These are phyloP conservation scores for Helicoverpa assulta DNA, from an alignment of 2,888 invertebrate species.

Conservation along the genomic window DNA sequence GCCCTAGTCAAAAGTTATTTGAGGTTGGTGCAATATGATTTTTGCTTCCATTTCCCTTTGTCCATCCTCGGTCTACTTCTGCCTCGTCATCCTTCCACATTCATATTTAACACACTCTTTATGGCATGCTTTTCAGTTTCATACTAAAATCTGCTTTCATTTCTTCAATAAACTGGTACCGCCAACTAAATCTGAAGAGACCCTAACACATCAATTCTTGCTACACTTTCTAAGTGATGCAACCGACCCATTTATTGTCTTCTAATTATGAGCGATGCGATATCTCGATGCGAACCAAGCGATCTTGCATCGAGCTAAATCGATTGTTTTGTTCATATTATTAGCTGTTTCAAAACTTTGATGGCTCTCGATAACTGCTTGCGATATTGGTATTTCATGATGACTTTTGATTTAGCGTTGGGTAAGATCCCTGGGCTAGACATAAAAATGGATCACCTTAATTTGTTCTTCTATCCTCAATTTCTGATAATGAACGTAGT, in stretches of 20 bases:
- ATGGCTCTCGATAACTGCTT: conserved; percentile 53
- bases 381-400: conserved; percentile 39
- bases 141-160: background rate
- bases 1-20: too few relatives aligned
- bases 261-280: conserved; percentile 63
- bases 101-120: too few relatives aligned
- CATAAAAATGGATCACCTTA: background rate
- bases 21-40: too few relatives aligned
- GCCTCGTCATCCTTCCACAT: too few relatives aligned
- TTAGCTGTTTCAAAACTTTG: conserved; percentile 56
- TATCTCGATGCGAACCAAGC: conserved; percentile 57
- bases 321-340: conserved; percentile 63
- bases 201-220: conserved; percentile 26
- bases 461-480: too few relatives aligned
- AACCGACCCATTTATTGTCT: conserved; percentile 58
- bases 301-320: conserved; percentile 51
- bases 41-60: too few relatives aligned
- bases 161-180: background rate
- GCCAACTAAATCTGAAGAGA: conserved; percentile 2
- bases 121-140: too few relatives aligned
- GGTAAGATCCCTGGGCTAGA: conserved; percentile 14
- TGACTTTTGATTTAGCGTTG: conserved; percentile 29
- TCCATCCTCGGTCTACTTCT: too few relatives aligned
- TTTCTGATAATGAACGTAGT: too few relatives aligned
- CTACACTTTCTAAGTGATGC: conserved; percentile 58